Percentiles rank a stretch among this genome's conserved stretches.
These are phyloP conservation scores for Cheilosia grossa DNA, from an alignment of 2,888 invertebrate species.

Conservation along the genomic window DNA sequence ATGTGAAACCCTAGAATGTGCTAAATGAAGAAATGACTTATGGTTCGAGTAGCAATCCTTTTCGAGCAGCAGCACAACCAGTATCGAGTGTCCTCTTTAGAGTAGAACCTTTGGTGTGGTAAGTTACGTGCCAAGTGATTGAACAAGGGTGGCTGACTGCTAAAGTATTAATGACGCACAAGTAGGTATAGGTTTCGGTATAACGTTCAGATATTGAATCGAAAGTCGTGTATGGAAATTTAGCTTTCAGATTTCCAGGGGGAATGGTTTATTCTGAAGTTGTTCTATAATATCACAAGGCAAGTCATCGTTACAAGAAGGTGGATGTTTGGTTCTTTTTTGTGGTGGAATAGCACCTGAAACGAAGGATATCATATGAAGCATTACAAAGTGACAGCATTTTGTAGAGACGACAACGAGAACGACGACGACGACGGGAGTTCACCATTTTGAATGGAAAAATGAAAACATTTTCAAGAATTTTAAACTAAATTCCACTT, in stretches of 20 bases:
- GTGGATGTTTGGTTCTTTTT: too few species aligned
- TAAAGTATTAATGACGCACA: conserved; percentile 62
- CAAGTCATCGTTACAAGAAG: too few species aligned
- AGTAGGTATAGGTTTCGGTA: background rate
- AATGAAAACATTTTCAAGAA: background rate
- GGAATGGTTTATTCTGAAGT: conserved; percentile 9
- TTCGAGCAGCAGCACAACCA: background rate
- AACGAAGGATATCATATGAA: too few species aligned
- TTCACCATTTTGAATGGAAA: background rate
- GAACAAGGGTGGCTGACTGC: conserved; percentile 49
- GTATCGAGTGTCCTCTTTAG: conserved; percentile 54
- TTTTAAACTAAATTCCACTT: conserved; percentile 1
- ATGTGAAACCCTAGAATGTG: conserved; percentile 66
- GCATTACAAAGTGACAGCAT: too few species aligned
- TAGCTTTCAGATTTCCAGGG: conserved; percentile 15
- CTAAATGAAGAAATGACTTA: conserved; percentile 71
- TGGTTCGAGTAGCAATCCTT: conserved; percentile 63
- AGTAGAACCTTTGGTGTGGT: conserved; percentile 47
- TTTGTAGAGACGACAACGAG: background rate
- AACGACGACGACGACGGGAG: background rate
- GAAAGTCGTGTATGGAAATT: conserved; percentile 33
- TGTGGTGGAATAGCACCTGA: too few species aligned
- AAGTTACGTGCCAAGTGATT: conserved; percentile 56
- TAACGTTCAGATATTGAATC: conserved; percentile 7
- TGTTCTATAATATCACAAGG: background rate